These are phyloP conservation scores for Pogonus chalceus DNA, from an alignment of 1,140 invertebrate genomes.

Conservation along the genomic window DNA sequence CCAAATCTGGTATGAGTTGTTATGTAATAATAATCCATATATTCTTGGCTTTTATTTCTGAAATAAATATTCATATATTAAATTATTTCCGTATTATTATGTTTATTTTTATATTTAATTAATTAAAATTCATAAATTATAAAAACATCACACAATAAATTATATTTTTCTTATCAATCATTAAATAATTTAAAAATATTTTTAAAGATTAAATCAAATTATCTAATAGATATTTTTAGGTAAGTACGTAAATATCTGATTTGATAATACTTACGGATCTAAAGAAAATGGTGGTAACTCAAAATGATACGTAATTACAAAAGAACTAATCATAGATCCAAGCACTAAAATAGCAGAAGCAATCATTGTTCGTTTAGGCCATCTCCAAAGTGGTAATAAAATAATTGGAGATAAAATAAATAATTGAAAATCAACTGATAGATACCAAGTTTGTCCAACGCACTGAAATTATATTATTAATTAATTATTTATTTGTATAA, in stretches of 20 bases:
- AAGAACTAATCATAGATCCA: not conserved
- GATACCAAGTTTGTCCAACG: constrained; percentile 35
- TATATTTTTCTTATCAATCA: too few species aligned
- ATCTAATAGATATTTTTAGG: not conserved
- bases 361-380: constrained; percentile 4
- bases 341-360: not conserved
- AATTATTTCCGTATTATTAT: too few species aligned
- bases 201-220: too few species aligned
- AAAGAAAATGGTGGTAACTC: not conserved
- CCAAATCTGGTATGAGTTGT: constrained; percentile 36
- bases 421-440: constrained; percentile 36
- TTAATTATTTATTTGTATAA: not conserved
- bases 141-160: too few species aligned
- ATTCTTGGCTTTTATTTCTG: not conserved
- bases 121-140: too few species aligned
- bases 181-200: too few species aligned
- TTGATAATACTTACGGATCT: not conserved
- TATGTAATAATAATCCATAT: constrained; percentile 23
- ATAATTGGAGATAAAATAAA: constrained; percentile 31
- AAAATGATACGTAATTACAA: not conserved
- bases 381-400: constrained; percentile 21
- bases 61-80: not conserved
- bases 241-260: not conserved
- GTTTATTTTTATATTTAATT: too few species aligned
- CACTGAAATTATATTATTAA: constrained; percentile 25